These are phyloP conservation scores for Bergia sp. DNA, from an alignment of 92 coral and sea anemone species.

Conservation along the genomic window DNA sequence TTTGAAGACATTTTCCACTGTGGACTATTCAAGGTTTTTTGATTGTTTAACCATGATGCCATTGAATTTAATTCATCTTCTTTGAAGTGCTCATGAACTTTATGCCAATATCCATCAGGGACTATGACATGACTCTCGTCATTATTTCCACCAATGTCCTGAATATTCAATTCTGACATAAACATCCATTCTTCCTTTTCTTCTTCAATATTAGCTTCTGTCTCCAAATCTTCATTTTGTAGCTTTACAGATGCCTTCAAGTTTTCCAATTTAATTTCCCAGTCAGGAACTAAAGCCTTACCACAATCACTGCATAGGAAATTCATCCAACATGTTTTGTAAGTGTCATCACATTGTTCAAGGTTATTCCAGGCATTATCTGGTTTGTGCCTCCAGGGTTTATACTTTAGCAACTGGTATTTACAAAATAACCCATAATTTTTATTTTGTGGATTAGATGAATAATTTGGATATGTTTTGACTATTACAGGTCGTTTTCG, in stretches of 20 bases:
- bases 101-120: conserved; percentile 55
- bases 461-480: conserved; percentile 29
- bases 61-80: conserved; percentile 54
- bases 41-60: conserved; percentile 48
- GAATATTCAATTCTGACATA: conserved; percentile 53
- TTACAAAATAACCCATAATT: conserved; percentile 18
- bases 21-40: conserved; percentile 42
- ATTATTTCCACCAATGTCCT: conserved; percentile 15
- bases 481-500: conserved; percentile 22
- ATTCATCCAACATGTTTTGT: conserved; percentile 43
- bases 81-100: conserved; percentile 34
- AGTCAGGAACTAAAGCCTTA: conserved; percentile 45
- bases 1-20: conserved; percentile 42
- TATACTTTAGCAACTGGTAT: conserved; percentile 44
- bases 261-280: conserved; percentile 46
- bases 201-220: conserved; percentile 12
- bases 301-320: conserved; percentile 37
- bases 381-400: conserved; percentile 39
- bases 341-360: conserved; percentile 43
- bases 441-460: conserved; percentile 24
- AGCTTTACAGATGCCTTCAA: conserved; percentile 39
- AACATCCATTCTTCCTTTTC: conserved; percentile 44
- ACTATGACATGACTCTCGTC: conserved; percentile 32
- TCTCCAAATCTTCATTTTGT: neutral
- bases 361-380: conserved; percentile 46